phyloP scores from a whole-genome alignment of 2,888 invertebrate genomes.

The Synanthedon formicaeformis region DNA sequence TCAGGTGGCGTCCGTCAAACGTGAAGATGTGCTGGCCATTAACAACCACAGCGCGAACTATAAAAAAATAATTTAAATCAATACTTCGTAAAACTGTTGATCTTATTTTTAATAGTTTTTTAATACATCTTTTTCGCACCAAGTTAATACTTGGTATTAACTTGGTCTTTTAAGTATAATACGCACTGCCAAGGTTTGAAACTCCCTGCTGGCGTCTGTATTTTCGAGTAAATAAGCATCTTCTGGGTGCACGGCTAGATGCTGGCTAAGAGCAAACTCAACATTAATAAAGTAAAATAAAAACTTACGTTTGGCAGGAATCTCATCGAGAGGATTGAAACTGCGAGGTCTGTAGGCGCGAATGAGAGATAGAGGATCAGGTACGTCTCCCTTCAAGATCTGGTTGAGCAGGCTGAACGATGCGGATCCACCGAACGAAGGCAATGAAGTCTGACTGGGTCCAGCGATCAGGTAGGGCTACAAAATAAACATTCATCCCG shows the following conservation, averaged over 20 bases:
- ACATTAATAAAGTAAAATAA: not conserved
- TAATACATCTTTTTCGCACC: no score
- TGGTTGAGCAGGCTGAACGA: constrained; percentile 73
- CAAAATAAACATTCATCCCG: not conserved
- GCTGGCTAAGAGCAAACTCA: no score
- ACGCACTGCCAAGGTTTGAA: no score
- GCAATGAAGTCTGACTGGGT: constrained; percentile 36
- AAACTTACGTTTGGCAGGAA: constrained; percentile 74
- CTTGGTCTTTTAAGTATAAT: no score
- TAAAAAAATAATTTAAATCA: not conserved
- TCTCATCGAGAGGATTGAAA: constrained; percentile 64
- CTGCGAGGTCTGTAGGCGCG: constrained; percentile 68
- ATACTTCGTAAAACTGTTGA: no score
- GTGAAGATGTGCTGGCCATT: constrained; percentile 90
- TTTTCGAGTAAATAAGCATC: no score
- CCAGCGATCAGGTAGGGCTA: constrained; percentile 15
- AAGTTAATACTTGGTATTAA: no score
- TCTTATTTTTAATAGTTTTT: no score
- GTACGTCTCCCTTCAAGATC: constrained; percentile 71
- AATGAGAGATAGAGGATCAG: constrained; percentile 63
- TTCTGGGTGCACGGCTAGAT: no score
- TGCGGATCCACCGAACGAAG: constrained; percentile 68
- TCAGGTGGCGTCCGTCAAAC: constrained; percentile 85
- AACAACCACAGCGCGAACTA: constrained; percentile 77
- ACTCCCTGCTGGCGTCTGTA: no score